These are phyloP conservation scores for Manis javanica DNA, from an alignment of 2,797 vertebrate species.

Conservation along the genomic window DNA sequence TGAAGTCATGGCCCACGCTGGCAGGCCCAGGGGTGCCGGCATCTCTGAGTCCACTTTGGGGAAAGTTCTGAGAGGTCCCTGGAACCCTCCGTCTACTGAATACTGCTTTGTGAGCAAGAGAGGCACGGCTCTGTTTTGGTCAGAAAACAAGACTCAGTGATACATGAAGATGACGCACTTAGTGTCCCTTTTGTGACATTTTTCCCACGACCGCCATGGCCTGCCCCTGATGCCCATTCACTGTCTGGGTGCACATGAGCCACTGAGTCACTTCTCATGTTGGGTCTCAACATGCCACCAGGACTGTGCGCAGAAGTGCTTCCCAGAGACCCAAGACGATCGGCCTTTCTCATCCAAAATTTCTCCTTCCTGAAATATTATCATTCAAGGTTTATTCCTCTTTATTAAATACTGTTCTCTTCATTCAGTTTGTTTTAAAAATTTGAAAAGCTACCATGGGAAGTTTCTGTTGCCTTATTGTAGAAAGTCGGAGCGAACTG, in stretches of 20 bases:
- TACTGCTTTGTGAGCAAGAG: background rate
- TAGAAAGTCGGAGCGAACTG: background rate
- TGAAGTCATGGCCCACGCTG: slow-evolving; percentile 54
- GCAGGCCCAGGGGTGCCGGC: background rate
- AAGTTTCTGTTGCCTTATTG: background rate
- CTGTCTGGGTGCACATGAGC: background rate
- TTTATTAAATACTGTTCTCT: background rate
- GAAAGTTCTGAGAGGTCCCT: slow-evolving; percentile 15
- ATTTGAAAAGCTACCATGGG: background rate
- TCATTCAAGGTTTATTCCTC: slow-evolving; percentile 31
- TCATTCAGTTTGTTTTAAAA: slow-evolving; percentile 37
- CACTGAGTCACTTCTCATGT: background rate
- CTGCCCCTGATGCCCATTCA: background rate
- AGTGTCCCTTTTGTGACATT: background rate
- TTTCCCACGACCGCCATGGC: background rate
- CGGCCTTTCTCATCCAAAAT: background rate
- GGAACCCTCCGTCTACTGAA: background rate
- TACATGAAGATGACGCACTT: background rate
- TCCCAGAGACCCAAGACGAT: background rate
- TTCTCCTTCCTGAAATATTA: slow-evolving; percentile 8
- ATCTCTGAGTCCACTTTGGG: background rate
- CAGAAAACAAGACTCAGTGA: background rate
- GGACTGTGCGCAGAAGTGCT: background rate
- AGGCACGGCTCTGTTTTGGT: background rate
- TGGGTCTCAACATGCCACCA: background rate